phyloP scores from a whole-genome alignment of 2,888 invertebrate genomes.

The Epirrhoe tristata region DNA sequence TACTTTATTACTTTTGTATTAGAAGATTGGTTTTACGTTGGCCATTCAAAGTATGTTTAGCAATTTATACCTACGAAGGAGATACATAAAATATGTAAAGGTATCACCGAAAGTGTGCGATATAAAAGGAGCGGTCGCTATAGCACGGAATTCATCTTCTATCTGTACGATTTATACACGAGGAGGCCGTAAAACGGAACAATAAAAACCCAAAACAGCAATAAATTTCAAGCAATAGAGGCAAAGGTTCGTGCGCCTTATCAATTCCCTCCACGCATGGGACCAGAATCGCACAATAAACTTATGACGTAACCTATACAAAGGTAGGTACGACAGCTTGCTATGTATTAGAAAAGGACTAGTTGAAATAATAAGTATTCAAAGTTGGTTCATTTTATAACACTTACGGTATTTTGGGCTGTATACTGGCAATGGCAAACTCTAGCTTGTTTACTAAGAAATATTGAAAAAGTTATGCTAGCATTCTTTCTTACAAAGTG shows the following conservation, averaged over 20 bases:
- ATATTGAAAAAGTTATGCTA: not conserved
- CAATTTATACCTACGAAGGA: constrained; percentile 47
- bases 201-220: constrained; percentile 87
- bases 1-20: constrained; percentile 43
- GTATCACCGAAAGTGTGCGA: constrained; percentile 65
- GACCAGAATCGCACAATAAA: constrained; percentile 78
- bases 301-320: constrained; percentile 75
- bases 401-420: not conserved
- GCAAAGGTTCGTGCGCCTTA: constrained; percentile 85
- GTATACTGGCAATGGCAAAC: not conserved
- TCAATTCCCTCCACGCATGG: constrained; percentile 83
- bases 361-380: not conserved
- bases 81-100: constrained; percentile 59
- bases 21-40: constrained; percentile 37
- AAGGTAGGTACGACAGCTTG: constrained; percentile 35
- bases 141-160: constrained; percentile 82
- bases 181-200: constrained; percentile 85
- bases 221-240: constrained; percentile 86
- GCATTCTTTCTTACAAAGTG: not conserved
- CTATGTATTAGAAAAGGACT: constrained; percentile 17
- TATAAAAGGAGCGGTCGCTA: constrained; percentile 77
- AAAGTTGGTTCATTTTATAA: not conserved
- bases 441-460: not conserved
- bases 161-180: constrained; percentile 84
- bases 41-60: constrained; percentile 43